Evolutionary conservation across 2,888 invertebrate genomes (phyloP).

Genomic region (Pollenia labialis): DNA sequence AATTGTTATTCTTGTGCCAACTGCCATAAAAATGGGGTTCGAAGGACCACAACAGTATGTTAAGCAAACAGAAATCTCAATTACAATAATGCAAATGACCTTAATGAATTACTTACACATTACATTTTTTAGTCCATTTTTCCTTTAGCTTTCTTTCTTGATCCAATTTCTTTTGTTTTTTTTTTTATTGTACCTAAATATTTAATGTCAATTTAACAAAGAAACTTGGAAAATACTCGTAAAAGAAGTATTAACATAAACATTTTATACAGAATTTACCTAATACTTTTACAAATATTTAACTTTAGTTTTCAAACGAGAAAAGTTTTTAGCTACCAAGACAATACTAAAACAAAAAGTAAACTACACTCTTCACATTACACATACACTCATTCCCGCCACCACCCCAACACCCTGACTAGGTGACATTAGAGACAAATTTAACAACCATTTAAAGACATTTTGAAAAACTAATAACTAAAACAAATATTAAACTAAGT

Average conservation of each 20-base stretch:
- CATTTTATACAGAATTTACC: slow-evolving; percentile 47
- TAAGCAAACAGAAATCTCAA: background rate
- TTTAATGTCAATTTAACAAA: slow-evolving; percentile 53
- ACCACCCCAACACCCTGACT: background rate
- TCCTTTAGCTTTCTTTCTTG: background rate
- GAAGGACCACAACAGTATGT: background rate
- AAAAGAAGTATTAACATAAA: slow-evolving; percentile 22
- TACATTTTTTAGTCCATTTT: background rate
- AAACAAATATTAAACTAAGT: slow-evolving; percentile 66
- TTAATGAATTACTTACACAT: slow-evolving; percentile 32
- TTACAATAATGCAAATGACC: slow-evolving; percentile 21
- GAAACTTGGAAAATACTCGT: slow-evolving; percentile 8
- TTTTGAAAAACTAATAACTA: slow-evolving; percentile 66
- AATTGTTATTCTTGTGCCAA: background rate
- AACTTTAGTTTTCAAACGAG: slow-evolving; percentile 39
- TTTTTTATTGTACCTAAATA: slow-evolving; percentile 27
- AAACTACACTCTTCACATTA: background rate
- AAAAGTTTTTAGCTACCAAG: slow-evolving; percentile 38
- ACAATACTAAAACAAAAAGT: slow-evolving; percentile 42
- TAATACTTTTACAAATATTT: slow-evolving; percentile 64
- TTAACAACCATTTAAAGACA: slow-evolving; percentile 63
- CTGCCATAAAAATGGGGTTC: slow-evolving; percentile 9
- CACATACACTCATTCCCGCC: background rate
- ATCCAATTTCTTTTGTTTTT: slow-evolving; percentile 7
- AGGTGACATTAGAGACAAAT: slow-evolving; percentile 55